These are phyloP conservation scores for Acromyrmex charruanus DNA, from an alignment of 1,140 invertebrate species.

Conservation along the genomic window DNA sequence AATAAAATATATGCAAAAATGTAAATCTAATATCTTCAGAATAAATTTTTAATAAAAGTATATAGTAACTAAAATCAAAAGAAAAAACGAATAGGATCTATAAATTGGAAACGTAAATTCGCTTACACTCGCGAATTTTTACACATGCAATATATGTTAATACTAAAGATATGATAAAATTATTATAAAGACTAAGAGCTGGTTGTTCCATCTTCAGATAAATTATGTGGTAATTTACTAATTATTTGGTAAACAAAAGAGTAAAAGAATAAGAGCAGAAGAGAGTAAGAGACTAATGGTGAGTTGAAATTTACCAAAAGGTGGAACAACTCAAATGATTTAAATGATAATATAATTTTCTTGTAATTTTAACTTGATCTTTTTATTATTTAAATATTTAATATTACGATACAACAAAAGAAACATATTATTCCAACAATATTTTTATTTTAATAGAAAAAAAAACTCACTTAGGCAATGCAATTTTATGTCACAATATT, in stretches of 20 bases:
- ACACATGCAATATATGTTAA: neutral
- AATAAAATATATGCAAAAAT: conserved; percentile 66
- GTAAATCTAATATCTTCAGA: conserved; percentile 57
- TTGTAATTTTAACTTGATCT: neutral
- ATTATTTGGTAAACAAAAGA: no score
- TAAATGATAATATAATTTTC: neutral
- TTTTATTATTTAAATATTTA: neutral
- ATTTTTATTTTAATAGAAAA: neutral
- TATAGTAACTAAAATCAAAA: conserved; percentile 11
- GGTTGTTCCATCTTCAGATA: no score
- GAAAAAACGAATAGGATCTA: neutral
- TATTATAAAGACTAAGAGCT: neutral
- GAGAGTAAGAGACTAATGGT: no score
- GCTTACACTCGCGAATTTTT: neutral
- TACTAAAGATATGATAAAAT: neutral
- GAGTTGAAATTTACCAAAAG: no score
- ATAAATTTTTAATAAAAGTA: conserved; percentile 59
- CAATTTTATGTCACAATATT: neutral
- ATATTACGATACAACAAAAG: neutral
- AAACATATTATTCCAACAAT: neutral
- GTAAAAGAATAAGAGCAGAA: no score
- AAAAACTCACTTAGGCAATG: neutral
- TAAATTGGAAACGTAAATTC: neutral
- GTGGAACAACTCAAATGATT: no score
- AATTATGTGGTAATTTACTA: no score